A percentile compares a stretch with the other conserved stretches of the same genome.
Conservation (phyloP, 2,888 invertebrate genomes). For the Pardosa pseudoannulata region DNA sequence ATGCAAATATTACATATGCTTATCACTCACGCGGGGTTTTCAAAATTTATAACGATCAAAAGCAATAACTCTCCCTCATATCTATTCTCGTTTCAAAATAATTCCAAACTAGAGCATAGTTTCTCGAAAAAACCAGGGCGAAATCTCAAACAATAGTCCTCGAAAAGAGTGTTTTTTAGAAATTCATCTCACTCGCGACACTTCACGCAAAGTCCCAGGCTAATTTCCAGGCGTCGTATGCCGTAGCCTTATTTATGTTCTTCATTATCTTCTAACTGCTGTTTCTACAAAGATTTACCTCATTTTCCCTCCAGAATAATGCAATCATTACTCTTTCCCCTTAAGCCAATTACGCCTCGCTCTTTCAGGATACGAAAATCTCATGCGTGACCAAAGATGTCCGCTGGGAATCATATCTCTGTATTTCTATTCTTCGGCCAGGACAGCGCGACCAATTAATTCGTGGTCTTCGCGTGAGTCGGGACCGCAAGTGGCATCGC, state of each 20-base stretch:
- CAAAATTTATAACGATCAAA: no score
- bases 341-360: not conserved
- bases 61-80: no score
- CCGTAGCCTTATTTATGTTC: not conserved
- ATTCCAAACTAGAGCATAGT: no score
- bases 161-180: no score
- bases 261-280: not conserved
- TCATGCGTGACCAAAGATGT: conserved; percentile 1
- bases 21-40: no score
- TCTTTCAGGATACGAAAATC: not conserved
- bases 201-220: no score
- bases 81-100: no score
- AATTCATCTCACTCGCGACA: no score
- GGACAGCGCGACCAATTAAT: conserved; percentile 10
- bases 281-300: not conserved
- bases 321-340: not conserved
- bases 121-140: no score
- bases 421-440: not conserved
- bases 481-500: conserved; percentile 25
- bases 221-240: no score
- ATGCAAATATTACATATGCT: no score
- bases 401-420: conserved; percentile 3
- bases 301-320: not conserved
- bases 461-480: conserved; percentile 37
- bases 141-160: no score